phyloP scores from a whole-genome alignment of 2,888 invertebrate species.

The Ferdinandea cuprea region DNA sequence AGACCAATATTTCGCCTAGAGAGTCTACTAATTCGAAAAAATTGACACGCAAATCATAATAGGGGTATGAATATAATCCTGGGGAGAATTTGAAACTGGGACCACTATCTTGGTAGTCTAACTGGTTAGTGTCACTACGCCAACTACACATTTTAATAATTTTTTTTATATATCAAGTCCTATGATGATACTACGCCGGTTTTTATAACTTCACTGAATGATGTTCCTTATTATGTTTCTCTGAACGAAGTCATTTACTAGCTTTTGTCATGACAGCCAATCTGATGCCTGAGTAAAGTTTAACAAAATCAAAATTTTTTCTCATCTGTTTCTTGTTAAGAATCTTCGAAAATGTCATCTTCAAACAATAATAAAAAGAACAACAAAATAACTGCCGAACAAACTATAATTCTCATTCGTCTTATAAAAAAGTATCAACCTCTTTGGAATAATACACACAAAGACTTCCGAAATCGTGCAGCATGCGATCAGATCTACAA shows the following conservation, averaged over 20 bases:
- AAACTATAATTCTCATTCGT: constrained; percentile 53
- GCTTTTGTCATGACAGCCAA: background rate
- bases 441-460: constrained; percentile 29
- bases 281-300: background rate
- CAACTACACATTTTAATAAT: no score
- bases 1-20: no score
- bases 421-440: constrained; percentile 50
- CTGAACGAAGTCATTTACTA: background rate
- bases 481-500: constrained; percentile 17
- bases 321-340: background rate
- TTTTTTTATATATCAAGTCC: no score
- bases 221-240: background rate
- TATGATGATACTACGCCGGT: no score
- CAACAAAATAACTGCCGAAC: constrained; percentile 45
- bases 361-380: constrained; percentile 11
- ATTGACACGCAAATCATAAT: no score
- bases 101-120: no score
- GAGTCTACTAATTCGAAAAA: no score
- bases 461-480: constrained; percentile 19
- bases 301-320: background rate
- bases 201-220: no score
- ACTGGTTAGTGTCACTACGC: no score
- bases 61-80: no score
- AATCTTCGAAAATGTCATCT: constrained; percentile 19
- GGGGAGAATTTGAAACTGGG: no score